Conservation (phyloP, 1,140 invertebrate species). For the Aphaenogaster rudis region DNA sequence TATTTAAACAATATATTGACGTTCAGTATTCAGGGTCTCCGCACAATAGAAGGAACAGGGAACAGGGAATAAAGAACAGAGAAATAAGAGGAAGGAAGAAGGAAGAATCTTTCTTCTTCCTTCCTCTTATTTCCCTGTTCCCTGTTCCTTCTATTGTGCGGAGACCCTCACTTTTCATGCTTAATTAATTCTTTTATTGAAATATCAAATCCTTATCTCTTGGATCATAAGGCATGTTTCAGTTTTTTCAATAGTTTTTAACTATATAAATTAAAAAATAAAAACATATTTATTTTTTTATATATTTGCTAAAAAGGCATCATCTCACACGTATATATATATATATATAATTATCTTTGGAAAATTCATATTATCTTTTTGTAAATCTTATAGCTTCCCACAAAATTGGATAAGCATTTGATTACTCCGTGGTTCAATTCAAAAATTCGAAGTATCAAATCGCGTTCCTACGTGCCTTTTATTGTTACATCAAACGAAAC, state of each 20-base stretch:
- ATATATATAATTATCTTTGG: background rate
- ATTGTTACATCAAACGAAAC: background rate
- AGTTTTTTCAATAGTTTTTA: background rate
- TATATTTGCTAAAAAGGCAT: background rate
- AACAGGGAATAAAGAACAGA: too few species aligned
- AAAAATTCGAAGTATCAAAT: background rate
- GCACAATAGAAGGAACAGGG: too few species aligned
- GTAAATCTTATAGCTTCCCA: background rate
- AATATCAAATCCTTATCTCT: background rate
- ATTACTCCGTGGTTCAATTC: background rate
- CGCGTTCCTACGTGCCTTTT: constrained; percentile 10
- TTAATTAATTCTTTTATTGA: background rate
- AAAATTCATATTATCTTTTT: background rate
- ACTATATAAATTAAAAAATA: background rate
- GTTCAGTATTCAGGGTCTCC: background rate
- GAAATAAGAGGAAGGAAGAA: too few species aligned
- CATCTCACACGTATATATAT: background rate
- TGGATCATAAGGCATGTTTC: background rate
- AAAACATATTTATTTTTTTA: background rate
- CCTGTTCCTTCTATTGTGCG: too few species aligned
- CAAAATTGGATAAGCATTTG: background rate
- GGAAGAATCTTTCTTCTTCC: too few species aligned
- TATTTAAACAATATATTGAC: background rate
- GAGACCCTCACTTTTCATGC: background rate
- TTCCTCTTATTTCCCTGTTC: too few species aligned